Evolutionary conservation across 2,113 vertebrate species (phyloP).

Genomic region (Petrocephalus zakoni): DNA sequence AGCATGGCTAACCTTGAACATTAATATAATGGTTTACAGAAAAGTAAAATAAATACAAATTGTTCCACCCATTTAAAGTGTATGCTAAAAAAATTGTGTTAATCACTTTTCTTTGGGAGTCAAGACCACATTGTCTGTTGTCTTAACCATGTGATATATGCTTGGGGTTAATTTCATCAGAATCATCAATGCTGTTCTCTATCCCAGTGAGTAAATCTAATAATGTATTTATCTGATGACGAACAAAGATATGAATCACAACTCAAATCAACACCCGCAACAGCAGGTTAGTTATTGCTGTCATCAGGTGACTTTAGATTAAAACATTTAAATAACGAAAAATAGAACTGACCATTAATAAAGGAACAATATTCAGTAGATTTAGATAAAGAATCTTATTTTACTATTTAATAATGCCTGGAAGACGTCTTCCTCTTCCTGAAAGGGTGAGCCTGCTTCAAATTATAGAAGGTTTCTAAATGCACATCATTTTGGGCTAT

Average conservation of each 20-base stretch:
- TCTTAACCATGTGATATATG: background rate
- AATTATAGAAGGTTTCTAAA: background rate
- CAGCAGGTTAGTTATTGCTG: background rate
- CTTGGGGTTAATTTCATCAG: background rate
- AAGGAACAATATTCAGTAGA: background rate
- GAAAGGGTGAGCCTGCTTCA: background rate
- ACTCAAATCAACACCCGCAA: background rate
- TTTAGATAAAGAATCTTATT: background rate
- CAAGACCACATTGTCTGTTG: background rate
- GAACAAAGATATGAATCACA: background rate
- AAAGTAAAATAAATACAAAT: background rate
- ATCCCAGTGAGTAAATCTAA: background rate
- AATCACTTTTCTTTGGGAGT: background rate
- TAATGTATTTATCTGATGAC: background rate
- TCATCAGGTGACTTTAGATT: background rate
- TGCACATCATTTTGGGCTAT: background rate
- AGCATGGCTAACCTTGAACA: background rate
- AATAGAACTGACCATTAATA: background rate
- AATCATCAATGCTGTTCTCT: background rate
- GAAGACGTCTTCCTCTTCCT: background rate
- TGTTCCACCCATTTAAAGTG: background rate
- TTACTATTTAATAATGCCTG: background rate
- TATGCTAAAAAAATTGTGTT: background rate
- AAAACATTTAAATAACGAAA: background rate
- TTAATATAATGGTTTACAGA: background rate